Evolutionary conservation across 2,797 vertebrate genomes (phyloP).

Genomic region (Spheniscus humboldti): DNA sequence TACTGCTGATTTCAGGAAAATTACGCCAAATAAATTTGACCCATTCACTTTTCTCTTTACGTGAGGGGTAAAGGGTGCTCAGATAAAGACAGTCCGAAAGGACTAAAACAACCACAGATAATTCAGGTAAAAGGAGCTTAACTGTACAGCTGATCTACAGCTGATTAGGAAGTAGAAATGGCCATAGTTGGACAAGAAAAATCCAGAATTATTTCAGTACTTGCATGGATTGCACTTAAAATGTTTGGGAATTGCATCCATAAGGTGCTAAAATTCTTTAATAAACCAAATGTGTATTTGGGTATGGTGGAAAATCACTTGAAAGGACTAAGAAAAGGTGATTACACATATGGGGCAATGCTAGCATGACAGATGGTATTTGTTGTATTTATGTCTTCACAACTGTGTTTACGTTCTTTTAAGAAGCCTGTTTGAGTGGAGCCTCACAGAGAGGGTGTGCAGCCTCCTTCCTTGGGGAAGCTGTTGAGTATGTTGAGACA

Average conservation of each 20-base stretch:
- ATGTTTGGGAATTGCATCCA: conserved; percentile 4
- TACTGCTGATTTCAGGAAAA: not conserved
- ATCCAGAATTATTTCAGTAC: not conserved
- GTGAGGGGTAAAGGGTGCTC: not conserved
- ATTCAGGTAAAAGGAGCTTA: not conserved
- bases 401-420: conserved; percentile 43
- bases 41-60: not conserved
- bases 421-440: conserved; percentile 34
- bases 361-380: conserved; percentile 50
- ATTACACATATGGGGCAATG: conserved; percentile 29
- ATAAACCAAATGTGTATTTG: conserved; percentile 25
- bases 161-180: not conserved
- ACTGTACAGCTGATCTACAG: not conserved
- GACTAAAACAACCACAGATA: not conserved
- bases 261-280: conserved; percentile 35
- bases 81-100: not conserved
- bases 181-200: not conserved
- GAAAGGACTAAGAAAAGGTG: conserved; percentile 39
- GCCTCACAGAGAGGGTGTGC: not conserved
- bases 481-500: not conserved
- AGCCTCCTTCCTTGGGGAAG: not conserved
- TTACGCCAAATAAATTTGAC: not conserved
- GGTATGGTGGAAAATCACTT: not conserved
- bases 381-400: conserved; percentile 53
- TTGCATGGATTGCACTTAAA: not conserved